Evolutionary conservation across 35 echinoderm and acorn worm genomes (phyloP), one percentile per base, ranked within the genome.

Genomic region (Heliocidaris erythrogramma): DNA sequence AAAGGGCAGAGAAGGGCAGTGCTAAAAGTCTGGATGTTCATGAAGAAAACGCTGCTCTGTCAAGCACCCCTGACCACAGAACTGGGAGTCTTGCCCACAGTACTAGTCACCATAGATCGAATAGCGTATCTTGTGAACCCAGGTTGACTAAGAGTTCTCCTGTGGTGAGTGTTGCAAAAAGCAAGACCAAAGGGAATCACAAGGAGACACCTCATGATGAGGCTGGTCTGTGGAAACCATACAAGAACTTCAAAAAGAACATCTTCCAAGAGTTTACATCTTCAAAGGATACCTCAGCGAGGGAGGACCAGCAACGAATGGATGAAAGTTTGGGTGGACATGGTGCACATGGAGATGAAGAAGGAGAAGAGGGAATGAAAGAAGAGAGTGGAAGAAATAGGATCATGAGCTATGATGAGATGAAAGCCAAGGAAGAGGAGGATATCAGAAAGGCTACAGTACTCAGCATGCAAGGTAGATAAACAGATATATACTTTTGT

Each of bases 401-500:
- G 30, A 94, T 32, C 11, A 8, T 95, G 85, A 97, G 97, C 94
- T 94, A 94, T 88, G 95, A 96, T 59, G 96, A 98, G 60, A 93
- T 98, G 52, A 92, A 88, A 49, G 96, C 97, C 18, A 94, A 99
- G 59, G 98, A 99, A 69, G 96, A 97, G 13, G 95, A 97, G 86
- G 98, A 97, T 49, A 94, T 99, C 7, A 60, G 94, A 50, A 93
- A 86, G 47, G 98, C 98, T 30, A 97, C 94, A 49, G 95, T 96
- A 69, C 94, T 99, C 2, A 99, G 98, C 59, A 93, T 99, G 35
- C 95, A 95, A 95, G 98, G 98, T 99, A 93, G 47, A 86, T 71
- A 30, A 24, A 24, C 21, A 18, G 18, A 5, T 78, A 27, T 69
- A 59, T 59, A 12, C 53, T 14, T 59, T 12, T 1, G 53, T 9